Percentiles rank a stretch among this genome's conserved stretches.
These are phyloP conservation scores for Gastrophryne carolinensis DNA, from an alignment of 2,797 vertebrate species.

Conservation along the genomic window DNA sequence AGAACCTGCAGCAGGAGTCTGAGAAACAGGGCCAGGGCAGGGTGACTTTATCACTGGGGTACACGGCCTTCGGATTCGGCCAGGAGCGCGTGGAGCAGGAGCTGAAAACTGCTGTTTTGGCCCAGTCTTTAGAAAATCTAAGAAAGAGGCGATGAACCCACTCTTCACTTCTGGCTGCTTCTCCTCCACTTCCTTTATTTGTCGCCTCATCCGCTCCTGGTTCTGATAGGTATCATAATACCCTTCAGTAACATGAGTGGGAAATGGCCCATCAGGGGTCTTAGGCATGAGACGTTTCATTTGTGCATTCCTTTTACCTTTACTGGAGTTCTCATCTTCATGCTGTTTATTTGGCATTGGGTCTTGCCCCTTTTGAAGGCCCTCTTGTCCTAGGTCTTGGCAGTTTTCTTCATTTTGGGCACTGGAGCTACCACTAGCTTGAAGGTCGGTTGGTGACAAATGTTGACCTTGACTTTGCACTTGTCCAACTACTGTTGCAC, in stretches of 20 bases:
- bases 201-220: slow-evolving; percentile 95
- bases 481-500: slow-evolving; percentile 58
- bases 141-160: slow-evolving; percentile 96
- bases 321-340: slow-evolving; percentile 76
- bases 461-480: slow-evolving; percentile 56
- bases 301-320: slow-evolving; percentile 76
- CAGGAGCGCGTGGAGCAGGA: slow-evolving; percentile 83
- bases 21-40: slow-evolving; percentile 66
- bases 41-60: slow-evolving; percentile 71
- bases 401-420: slow-evolving; percentile 77
- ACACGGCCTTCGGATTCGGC: slow-evolving; percentile 79
- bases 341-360: slow-evolving; percentile 76
- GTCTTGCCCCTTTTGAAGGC: slow-evolving; percentile 76
- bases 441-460: slow-evolving; percentile 61
- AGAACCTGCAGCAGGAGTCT: slow-evolving; percentile 66
- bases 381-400: slow-evolving; percentile 72
- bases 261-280: slow-evolving; percentile 77
- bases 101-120: slow-evolving; percentile 93
- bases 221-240: slow-evolving; percentile 87
- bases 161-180: slow-evolving; percentile 98
- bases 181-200: slow-evolving; percentile 96
- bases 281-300: slow-evolving; percentile 85
- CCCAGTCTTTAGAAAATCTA: slow-evolving; percentile 96
- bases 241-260: slow-evolving; percentile 71
- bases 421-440: slow-evolving; percentile 62